These are phyloP conservation scores for Chrysocyon brachyurus DNA, from an alignment of 2,797 vertebrate species.

Conservation along the genomic window DNA sequence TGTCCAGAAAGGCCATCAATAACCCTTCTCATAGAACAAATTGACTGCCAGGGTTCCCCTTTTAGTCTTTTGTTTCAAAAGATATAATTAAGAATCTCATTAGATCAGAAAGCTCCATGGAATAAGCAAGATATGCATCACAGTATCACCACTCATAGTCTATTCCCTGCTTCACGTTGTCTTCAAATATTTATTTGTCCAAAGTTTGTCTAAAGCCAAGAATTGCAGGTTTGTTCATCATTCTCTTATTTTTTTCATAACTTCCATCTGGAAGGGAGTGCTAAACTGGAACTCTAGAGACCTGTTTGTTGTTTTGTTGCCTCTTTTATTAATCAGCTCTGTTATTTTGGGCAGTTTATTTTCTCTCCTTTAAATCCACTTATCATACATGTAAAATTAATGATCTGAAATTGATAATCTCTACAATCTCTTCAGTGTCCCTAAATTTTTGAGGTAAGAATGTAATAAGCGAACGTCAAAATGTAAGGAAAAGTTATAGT, in stretches of 20 bases:
- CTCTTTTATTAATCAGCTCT: background rate
- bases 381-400: background rate
- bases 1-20: background rate
- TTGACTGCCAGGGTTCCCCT: background rate
- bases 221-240: background rate
- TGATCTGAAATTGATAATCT: background rate
- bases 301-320: background rate
- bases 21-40: background rate
- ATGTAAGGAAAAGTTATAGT: background rate
- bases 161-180: background rate
- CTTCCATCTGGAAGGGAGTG: background rate
- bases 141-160: background rate
- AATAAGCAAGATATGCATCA: background rate
- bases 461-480: conserved; percentile 5
- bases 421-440: background rate
- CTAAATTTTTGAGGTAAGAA: background rate
- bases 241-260: background rate
- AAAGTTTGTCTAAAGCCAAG: background rate
- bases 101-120: background rate
- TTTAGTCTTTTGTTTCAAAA: background rate
- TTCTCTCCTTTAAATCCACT: background rate
- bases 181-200: background rate
- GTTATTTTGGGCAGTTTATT: background rate
- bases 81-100: background rate
- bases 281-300: too few relatives aligned